These are phyloP conservation scores for Cataglyphis hispanica DNA, from an alignment of 1,140 invertebrate genomes.

Conservation along the genomic window DNA sequence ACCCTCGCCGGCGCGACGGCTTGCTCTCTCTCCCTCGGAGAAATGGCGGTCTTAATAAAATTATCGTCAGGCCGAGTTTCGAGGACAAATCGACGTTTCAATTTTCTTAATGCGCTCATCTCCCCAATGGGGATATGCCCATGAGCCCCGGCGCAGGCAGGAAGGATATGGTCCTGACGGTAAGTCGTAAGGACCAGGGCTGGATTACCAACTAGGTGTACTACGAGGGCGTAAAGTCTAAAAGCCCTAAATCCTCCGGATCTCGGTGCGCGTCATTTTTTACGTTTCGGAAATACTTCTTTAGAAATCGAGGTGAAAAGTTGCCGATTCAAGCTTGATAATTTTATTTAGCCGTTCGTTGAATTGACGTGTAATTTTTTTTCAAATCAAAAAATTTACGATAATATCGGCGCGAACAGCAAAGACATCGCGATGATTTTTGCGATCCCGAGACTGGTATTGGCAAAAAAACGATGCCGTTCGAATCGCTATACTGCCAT, in stretches of 20 bases:
- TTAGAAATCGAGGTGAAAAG: not conserved
- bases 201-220: constrained; percentile 52
- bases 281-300: not conserved
- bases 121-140: constrained; percentile 72
- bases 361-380: not conserved
- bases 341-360: not conserved
- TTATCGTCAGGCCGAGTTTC: constrained; percentile 82
- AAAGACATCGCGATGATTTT: not conserved
- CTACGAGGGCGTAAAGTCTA: constrained; percentile 24
- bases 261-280: constrained; percentile 9
- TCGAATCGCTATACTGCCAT: constrained; percentile 23
- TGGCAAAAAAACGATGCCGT: not conserved
- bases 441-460: not conserved
- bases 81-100: constrained; percentile 87
- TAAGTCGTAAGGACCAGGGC: constrained; percentile 59
- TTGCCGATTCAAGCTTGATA: not conserved
- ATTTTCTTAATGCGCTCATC: constrained; percentile 85
- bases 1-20: constrained; percentile 35
- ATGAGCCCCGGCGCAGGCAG: constrained; percentile 59
- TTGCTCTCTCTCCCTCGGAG: constrained; percentile 62
- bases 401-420: not conserved
- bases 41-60: constrained; percentile 80
- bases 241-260: constrained; percentile 26
- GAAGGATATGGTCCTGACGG: constrained; percentile 63
- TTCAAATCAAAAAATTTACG: not conserved